Conservation (phyloP, 1,140 invertebrate genomes). For the Dendroctonus valens region DNA sequence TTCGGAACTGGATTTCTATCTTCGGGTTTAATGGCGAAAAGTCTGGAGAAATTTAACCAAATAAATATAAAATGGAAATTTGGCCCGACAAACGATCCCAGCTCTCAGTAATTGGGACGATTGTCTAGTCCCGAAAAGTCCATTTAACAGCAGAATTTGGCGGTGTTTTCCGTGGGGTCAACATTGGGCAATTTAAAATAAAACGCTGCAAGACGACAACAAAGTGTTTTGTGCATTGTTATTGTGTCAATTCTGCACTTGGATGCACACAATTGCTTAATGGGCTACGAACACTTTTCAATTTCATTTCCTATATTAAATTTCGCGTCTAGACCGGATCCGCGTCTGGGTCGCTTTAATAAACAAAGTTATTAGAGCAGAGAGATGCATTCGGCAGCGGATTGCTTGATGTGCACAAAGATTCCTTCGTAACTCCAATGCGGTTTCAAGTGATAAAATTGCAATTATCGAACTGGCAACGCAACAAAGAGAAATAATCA, state of each 20-base stretch:
- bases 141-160: no score
- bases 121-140: no score
- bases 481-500: no score
- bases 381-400: neutral
- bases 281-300: conserved; percentile 11
- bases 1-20: neutral
- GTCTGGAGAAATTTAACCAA: no score
- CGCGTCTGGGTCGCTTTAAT: conserved; percentile 9
- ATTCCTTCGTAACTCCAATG: no score
- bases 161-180: neutral
- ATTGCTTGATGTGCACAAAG: neutral
- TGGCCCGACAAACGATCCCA: no score
- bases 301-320: conserved; percentile 11
- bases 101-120: no score
- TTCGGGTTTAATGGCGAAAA: neutral
- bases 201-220: neutral
- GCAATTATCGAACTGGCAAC: no score
- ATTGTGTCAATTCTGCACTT: conserved; percentile 12
- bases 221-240: neutral
- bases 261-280: conserved; percentile 17
- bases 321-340: conserved; percentile 17
- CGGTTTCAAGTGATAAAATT: no score
- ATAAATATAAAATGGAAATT: no score
- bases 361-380: conserved; percentile 14
- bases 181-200: neutral